Evolutionary conservation across 2,888 invertebrate species (phyloP), one percentile per base, ranked within the genome.

Genomic region (Acanthosepion lycidas): DNA sequence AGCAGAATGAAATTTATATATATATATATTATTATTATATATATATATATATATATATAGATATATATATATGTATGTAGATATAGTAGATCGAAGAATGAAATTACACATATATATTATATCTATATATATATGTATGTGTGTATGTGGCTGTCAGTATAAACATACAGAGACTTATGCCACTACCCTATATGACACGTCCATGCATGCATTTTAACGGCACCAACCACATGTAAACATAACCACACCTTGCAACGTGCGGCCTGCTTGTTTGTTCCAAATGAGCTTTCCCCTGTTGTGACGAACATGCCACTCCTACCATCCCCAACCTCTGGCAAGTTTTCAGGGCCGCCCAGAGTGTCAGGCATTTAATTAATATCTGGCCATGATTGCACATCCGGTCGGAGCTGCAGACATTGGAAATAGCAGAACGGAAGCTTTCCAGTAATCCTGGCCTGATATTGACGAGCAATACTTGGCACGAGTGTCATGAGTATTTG

Each of bases 371-470:
- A 78, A 78, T 78, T 78, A 78, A 78, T 78, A 78, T 78, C 78
- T 78, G 78, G 78, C 78, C 78, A 78, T 78, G 78, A 78, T 78
- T 78, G 78, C 78, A 78, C 78, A 78, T 78, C 78, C 78, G 78
- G 78, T 78, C 78, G 78, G 78, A 78, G 78, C n/a, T 78, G 78
- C 78, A 78, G 78, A 78, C 78, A 33, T 78, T 78, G 78, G 78
- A 78, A 78, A 78, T 78, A 78, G 78, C 78, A 33, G n/a, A 23
- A 78, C 78, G n/a, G 15, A 78, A 33, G 78, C 78, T 78, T 78
- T 78, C 78, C 78, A 78, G 15, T 78, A 78, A 78, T 78, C 78
- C 78, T 18, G n/a, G 78, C 78, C 78, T 78, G 15, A 15, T 78
- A n/a, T 78, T 78, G 78, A 78, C 33, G n/a, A 78, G 78, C 78